phyloP scores from a whole-genome alignment of 2,888 invertebrate species.

The Cephonodes hylas region DNA sequence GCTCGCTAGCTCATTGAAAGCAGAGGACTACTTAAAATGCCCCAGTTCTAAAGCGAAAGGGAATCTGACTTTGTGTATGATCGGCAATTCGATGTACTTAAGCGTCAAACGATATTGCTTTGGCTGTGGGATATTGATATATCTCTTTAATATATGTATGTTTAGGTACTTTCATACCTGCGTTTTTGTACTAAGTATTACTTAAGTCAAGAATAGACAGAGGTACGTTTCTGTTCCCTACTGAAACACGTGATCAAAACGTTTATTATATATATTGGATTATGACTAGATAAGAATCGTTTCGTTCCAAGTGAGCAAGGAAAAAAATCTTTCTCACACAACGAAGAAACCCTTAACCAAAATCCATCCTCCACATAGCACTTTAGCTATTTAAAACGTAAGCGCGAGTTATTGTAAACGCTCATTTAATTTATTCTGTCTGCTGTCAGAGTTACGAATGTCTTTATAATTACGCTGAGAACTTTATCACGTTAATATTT shows the following conservation, averaged over 20 bases:
- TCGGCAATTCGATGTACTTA: conserved; percentile 27
- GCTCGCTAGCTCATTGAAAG: conserved; percentile 24
- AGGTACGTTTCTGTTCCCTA: no score
- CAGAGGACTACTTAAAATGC: conserved; percentile 44
- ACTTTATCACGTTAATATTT: not conserved
- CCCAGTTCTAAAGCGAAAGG: conserved; percentile 35
- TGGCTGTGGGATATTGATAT: conserved; percentile 7
- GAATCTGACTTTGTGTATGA: conserved; percentile 28
- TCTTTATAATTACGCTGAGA: not conserved
- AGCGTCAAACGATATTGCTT: not conserved
- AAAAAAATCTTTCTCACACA: no score
- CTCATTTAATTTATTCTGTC: not conserved
- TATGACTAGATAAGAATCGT: no score
- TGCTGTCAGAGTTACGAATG: not conserved
- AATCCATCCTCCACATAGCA: no score
- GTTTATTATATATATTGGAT: no score
- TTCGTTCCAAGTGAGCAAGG: no score
- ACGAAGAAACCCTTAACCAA: no score
- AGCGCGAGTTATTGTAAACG: not conserved
- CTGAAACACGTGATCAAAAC: no score
- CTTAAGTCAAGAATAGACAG: no score
- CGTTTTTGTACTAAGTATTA: no score
- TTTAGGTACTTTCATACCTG: no score
- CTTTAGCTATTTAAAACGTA: not conserved
- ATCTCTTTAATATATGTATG: no score